Evolutionary conservation across 2,888 invertebrate genomes (phyloP).

Genomic region (Oscheius sp.): DNA sequence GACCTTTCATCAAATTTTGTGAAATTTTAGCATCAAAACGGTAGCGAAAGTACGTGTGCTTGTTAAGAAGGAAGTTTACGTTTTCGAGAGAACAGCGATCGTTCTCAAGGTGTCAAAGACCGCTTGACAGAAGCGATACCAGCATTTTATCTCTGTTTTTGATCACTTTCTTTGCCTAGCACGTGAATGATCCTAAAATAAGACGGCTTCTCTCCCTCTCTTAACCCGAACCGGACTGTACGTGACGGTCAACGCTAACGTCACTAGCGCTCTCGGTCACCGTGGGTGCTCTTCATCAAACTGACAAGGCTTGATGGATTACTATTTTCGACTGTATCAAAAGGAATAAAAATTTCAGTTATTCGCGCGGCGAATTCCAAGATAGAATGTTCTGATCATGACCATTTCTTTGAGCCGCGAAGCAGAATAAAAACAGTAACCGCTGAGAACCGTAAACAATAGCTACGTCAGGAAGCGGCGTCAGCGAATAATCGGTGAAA

Average conservation of each 20-base stretch:
- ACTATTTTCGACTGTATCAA: slow-evolving; percentile 23
- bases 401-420: too few relatives aligned
- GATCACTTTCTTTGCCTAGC: neutral
- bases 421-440: too few relatives aligned
- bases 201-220: slow-evolving; percentile 17
- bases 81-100: neutral
- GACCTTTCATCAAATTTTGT: too few relatives aligned
- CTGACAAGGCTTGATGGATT: slow-evolving; percentile 26
- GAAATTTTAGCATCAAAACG: slow-evolving; percentile 10
- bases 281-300: slow-evolving; percentile 27
- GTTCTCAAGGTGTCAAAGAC: slow-evolving; percentile 13
- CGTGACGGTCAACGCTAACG: slow-evolving; percentile 27
- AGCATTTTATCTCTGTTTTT: neutral
- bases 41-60: neutral
- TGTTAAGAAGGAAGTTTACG: slow-evolving; percentile 15
- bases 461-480: too few relatives aligned
- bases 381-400: too few relatives aligned
- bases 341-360: neutral
- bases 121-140: neutral
- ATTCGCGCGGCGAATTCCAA: neutral
- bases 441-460: too few relatives aligned
- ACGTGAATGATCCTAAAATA: slow-evolving; percentile 27
- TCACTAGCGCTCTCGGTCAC: slow-evolving; percentile 31
- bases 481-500: too few relatives aligned
- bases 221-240: slow-evolving; percentile 21